Conservation (phyloP, 2,888 invertebrate genomes). For the Spicauda simplicius region DNA sequence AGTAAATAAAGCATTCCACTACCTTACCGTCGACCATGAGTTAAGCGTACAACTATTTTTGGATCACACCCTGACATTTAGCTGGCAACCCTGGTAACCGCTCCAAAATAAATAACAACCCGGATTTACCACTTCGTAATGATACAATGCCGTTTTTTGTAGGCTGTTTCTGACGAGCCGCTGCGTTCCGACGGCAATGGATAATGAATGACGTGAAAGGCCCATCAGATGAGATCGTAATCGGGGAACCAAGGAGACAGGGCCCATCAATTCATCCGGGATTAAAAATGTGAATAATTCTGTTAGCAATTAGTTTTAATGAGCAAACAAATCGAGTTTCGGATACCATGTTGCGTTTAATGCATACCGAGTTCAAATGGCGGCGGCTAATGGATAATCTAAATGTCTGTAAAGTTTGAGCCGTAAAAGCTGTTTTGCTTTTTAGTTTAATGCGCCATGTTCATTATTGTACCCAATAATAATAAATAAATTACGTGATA, state of each 20-base stretch:
- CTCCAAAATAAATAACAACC: conserved; percentile 59
- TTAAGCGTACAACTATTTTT: not conserved
- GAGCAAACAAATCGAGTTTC: conserved; percentile 57
- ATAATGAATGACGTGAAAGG: conserved; percentile 46
- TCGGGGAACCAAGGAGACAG: conserved; percentile 52
- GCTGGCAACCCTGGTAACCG: conserved; percentile 52
- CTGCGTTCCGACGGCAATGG: conserved; percentile 49
- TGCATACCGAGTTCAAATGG: conserved; percentile 24
- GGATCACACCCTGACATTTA: conserved; percentile 45
- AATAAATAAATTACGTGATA: not conserved
- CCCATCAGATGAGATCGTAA: conserved; percentile 46
- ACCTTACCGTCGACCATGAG: not conserved
- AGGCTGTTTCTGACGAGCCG: conserved; percentile 46
- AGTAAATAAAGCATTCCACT: not conserved
- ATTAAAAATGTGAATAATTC: conserved; percentile 61
- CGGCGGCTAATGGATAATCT: conserved; percentile 15
- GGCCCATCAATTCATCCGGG: conserved; percentile 57
- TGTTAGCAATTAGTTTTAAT: conserved; percentile 66
- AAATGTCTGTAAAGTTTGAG: conserved; percentile 17
- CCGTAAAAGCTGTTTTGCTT: conserved; percentile 8
- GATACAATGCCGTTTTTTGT: conserved; percentile 59
- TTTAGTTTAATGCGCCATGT: conserved; percentile 1
- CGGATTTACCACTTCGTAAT: conserved; percentile 61
- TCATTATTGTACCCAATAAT: conserved; percentile 2
- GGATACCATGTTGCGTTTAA: conserved; percentile 26